Evolutionary conservation across 2,797 vertebrate species (phyloP).

Genomic region (Pogoniulus pusillus): DNA sequence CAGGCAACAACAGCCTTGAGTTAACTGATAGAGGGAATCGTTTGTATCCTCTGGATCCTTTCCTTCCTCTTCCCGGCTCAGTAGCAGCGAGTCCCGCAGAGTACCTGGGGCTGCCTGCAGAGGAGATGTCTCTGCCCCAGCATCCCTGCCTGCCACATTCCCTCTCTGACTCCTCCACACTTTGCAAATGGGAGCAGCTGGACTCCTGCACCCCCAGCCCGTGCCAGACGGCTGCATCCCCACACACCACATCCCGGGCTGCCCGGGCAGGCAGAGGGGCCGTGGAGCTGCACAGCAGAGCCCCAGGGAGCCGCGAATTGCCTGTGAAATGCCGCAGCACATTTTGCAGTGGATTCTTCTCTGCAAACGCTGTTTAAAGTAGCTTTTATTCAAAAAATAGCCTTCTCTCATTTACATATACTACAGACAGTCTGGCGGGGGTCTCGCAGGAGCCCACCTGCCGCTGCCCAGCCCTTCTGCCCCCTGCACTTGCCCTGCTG

Average conservation of each 20-base stretch:
- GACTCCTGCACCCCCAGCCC: too few species aligned
- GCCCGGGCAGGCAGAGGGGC: neutral
- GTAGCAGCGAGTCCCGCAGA: neutral
- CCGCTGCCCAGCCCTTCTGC: neutral
- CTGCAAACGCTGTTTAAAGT: neutral
- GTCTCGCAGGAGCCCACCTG: neutral
- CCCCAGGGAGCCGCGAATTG: conserved; percentile 28
- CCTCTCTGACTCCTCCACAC: neutral
- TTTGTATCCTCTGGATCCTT: neutral
- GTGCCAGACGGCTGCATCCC: neutral
- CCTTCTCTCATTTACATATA: conserved; percentile 20
- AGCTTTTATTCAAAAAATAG: neutral
- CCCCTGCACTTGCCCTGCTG: conserved; percentile 74
- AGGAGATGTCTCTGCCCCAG: neutral
- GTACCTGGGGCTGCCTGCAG: neutral
- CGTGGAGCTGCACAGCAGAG: neutral
- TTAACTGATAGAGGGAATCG: neutral
- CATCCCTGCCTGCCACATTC: accelerated
- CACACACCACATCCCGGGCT: accelerated
- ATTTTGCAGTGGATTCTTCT: neutral
- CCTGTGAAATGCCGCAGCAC: neutral
- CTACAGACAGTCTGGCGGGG: conserved; percentile 5
- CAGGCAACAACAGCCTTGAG: neutral
- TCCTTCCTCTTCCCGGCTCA: neutral
- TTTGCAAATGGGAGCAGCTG: neutral